phyloP scores from a whole-genome alignment of 2,888 invertebrate species.

The Tetragonisca angustula region DNA sequence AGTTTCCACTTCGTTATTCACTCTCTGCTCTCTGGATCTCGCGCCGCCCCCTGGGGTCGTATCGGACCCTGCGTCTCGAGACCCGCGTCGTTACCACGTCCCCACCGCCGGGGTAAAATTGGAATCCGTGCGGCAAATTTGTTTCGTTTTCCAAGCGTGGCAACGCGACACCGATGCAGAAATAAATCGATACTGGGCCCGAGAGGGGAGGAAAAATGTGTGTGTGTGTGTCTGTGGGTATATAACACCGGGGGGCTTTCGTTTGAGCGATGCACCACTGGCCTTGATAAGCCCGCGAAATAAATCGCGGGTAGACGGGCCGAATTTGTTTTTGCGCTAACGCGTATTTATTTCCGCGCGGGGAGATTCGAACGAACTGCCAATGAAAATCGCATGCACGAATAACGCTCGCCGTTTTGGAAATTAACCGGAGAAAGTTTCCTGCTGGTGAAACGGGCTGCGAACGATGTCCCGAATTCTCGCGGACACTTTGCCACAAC shows the following conservation, averaged over 20 bases:
- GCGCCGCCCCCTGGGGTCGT: conserved; percentile 18
- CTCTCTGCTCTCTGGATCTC: conserved; percentile 43
- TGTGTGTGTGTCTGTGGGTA: too few species aligned
- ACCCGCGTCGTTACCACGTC: conserved; percentile 37
- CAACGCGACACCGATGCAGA: neutral
- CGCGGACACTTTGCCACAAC: too few species aligned
- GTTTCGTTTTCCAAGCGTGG: conserved; percentile 26
- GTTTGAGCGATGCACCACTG: conserved; percentile 5
- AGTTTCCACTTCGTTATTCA: conserved; percentile 79
- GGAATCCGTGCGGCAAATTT: conserved; percentile 56
- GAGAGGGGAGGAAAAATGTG: neutral
- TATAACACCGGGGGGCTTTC: neutral
- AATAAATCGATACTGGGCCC: conserved; percentile 23
- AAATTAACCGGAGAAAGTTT: neutral
- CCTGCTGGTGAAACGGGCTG: neutral
- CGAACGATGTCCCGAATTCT: too few species aligned
- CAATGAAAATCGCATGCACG: neutral
- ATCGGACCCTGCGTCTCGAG: conserved; percentile 47
- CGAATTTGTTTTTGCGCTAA: conserved; percentile 30
- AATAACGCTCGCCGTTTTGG: neutral
- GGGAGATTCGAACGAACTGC: neutral
- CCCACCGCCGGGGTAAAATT: conserved; percentile 37
- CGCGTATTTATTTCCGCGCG: neutral
- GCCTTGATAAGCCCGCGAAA: conserved; percentile 28
- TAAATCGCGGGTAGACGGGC: conserved; percentile 5